Percentiles rank a stretch among this genome's conserved stretches.
phyloP scores from a whole-genome alignment of 1,140 invertebrate genomes.

The Xylocopa sonorina region DNA sequence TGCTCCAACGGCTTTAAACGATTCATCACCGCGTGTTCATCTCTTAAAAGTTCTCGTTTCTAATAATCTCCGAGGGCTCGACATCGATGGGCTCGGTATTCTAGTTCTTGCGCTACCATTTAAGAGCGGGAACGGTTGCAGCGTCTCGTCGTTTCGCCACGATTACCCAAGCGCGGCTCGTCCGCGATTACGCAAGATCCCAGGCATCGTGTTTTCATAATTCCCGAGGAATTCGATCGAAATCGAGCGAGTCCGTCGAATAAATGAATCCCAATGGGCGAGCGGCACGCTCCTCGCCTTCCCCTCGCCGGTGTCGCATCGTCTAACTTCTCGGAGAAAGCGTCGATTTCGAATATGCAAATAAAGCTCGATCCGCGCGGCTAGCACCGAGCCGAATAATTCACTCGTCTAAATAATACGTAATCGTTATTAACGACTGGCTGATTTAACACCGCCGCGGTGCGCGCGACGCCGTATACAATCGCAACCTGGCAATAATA shows the following conservation, averaged over 20 bases:
- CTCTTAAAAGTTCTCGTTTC: too few species aligned
- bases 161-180: background rate
- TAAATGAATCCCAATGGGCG: slow-evolving; percentile 26
- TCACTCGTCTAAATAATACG: slow-evolving; percentile 35
- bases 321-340: slow-evolving; percentile 18
- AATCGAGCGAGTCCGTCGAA: background rate
- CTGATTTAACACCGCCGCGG: slow-evolving; percentile 23
- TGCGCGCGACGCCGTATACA: background rate
- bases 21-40: too few species aligned
- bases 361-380: background rate
- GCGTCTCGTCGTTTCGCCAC: background rate
- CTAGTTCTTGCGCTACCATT: too few species aligned
- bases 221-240: background rate
- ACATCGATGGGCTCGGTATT: too few species aligned
- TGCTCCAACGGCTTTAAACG: too few species aligned
- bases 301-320: too few species aligned
- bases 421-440: slow-evolving; percentile 27
- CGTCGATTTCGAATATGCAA: slow-evolving; percentile 29
- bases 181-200: background rate
- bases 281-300: fast-evolving
- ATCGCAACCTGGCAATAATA: slow-evolving; percentile 28
- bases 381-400: slow-evolving; percentile 10
- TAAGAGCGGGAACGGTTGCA: too few species aligned
- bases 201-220: background rate
- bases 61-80: too few species aligned